phyloP scores from a whole-genome alignment of 2,113 vertebrate species.

The Heptranchias perlo region DNA sequence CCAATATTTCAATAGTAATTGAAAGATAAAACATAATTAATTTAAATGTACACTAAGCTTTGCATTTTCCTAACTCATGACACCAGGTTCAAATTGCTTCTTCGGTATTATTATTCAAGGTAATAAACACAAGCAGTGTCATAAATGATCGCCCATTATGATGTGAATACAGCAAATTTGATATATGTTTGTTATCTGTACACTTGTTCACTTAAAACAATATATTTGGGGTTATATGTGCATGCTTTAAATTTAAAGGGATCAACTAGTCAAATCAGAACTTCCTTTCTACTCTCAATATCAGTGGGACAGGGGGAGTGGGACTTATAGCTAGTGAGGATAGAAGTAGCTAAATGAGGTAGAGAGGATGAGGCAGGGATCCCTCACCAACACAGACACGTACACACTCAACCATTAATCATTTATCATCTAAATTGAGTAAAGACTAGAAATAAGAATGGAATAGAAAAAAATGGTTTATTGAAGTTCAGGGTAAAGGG shows the following conservation, averaged over 20 bases:
- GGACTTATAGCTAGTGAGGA: background rate
- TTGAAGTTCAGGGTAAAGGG: background rate
- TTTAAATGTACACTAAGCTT: too few relatives aligned
- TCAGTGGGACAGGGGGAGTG: background rate
- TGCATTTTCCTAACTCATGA: too few relatives aligned
- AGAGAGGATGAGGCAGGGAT: background rate
- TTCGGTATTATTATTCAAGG: too few relatives aligned
- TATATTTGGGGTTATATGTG: background rate
- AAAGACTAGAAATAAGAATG: background rate
- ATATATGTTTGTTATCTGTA: background rate
- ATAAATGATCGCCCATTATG: background rate
- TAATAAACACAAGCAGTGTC: too few relatives aligned
- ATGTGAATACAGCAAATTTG: background rate
- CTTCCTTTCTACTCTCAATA: background rate
- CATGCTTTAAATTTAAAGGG: background rate
- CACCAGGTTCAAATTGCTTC: too few relatives aligned
- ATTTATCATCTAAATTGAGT: background rate
- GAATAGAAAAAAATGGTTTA: background rate
- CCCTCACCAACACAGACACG: background rate
- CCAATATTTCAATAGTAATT: too few relatives aligned
- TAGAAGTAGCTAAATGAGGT: background rate
- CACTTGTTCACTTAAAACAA: background rate
- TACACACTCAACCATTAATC: background rate
- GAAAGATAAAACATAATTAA: too few relatives aligned
- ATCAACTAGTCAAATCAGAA: background rate